phyloP scores from a whole-genome alignment of 2,113 vertebrate species.

The Phoenicopterus ruber region DNA sequence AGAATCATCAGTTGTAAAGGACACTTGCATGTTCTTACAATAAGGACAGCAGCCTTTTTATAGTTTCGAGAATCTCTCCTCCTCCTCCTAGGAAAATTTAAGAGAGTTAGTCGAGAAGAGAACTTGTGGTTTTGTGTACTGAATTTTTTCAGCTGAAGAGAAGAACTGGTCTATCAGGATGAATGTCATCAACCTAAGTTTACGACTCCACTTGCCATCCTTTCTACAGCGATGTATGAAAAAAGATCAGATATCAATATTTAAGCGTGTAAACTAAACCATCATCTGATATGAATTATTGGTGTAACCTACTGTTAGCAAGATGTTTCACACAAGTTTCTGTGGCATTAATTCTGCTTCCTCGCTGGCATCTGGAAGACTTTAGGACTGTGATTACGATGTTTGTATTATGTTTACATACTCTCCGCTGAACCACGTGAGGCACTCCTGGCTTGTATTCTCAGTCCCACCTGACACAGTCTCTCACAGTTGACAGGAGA shows the following conservation, averaged over 20 bases:
- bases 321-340: not conserved
- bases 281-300: not conserved
- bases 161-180: not conserved
- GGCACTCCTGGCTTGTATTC: not conserved
- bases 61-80: not conserved
- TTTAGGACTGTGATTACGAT: not conserved
- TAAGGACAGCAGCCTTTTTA: not conserved
- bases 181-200: not conserved
- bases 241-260: not conserved
- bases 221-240: not conserved
- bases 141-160: not conserved
- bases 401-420: not conserved
- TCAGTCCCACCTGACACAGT: not conserved
- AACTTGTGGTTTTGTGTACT: not conserved
- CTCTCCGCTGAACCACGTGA: not conserved
- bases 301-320: not conserved
- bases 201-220: not conserved
- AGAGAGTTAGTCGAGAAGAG: not conserved
- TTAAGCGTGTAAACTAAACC: not conserved
- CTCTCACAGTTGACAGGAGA: not conserved
- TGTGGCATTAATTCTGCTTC: constrained; percentile 5
- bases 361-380: constrained; percentile 9
- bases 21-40: not conserved
- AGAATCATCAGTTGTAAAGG: not conserved
- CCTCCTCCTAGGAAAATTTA: not conserved